phyloP scores from a whole-genome alignment of 2,113 vertebrate species.

The Chaetops frenatus region DNA sequence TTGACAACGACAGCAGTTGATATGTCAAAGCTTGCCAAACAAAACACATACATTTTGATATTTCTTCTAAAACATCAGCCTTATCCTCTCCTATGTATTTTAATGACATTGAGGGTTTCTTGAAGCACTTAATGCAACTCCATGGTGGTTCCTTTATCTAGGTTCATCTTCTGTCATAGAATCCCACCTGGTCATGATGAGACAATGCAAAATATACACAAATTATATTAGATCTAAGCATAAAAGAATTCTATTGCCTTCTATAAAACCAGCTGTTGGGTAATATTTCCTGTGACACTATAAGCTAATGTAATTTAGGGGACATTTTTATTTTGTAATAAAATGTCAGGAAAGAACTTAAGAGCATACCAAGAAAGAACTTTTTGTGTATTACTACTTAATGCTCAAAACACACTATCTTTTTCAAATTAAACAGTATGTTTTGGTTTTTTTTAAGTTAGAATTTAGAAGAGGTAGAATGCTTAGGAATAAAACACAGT shows the following conservation, averaged over 20 bases:
- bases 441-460: background rate
- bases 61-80: background rate
- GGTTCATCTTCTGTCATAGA: background rate
- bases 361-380: background rate
- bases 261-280: background rate
- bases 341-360: background rate
- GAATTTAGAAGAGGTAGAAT: background rate
- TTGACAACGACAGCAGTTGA: background rate
- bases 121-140: background rate
- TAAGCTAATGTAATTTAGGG: background rate
- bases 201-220: background rate
- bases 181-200: background rate
- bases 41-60: background rate
- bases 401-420: background rate
- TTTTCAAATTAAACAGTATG: background rate
- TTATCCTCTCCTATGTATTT: background rate
- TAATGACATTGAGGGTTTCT: background rate
- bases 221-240: background rate
- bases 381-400: background rate
- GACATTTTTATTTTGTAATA: background rate
- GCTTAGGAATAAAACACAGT: background rate
- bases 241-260: background rate
- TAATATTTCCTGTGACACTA: background rate
- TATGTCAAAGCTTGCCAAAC: background rate
- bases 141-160: background rate